Evolutionary conservation across 2,113 vertebrate genomes (phyloP).

Genomic region (Conger conger): DNA sequence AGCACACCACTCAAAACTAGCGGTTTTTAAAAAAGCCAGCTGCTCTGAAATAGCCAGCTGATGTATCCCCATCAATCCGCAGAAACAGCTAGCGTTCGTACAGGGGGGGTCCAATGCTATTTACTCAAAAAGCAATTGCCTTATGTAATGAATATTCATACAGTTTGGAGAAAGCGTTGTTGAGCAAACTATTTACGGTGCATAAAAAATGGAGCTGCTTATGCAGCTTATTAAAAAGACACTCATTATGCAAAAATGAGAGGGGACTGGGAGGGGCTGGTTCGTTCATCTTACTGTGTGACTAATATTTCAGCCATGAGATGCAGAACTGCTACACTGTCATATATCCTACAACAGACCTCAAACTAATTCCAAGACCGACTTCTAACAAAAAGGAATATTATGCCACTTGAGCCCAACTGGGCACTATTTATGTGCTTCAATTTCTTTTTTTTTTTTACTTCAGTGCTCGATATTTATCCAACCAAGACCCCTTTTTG

Average conservation of each 20-base stretch:
- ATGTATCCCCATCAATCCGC: not conserved
- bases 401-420: too few species aligned
- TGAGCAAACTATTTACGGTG: not conserved
- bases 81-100: not conserved
- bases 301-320: not conserved
- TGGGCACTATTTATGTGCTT: too few species aligned
- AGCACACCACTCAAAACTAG: not conserved
- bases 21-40: not conserved
- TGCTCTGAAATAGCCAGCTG: not conserved
- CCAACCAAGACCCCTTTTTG: too few species aligned
- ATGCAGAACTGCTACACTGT: not conserved
- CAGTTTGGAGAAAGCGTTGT: not conserved
- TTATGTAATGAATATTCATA: slow-evolving; percentile 3
- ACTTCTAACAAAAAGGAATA: not conserved
- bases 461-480: too few species aligned
- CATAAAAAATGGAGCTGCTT: slow-evolving; percentile 4
- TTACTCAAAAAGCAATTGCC: not conserved
- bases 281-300: not conserved
- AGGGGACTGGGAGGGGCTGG: too few species aligned
- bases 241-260: not conserved
- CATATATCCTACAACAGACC: not conserved
- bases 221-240: not conserved
- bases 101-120: not conserved
- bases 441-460: too few species aligned
- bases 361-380: not conserved